Evolutionary conservation across 2,888 invertebrate genomes (phyloP), one percentile per base, ranked within the genome.

Genomic region (Noctua janthe): DNA sequence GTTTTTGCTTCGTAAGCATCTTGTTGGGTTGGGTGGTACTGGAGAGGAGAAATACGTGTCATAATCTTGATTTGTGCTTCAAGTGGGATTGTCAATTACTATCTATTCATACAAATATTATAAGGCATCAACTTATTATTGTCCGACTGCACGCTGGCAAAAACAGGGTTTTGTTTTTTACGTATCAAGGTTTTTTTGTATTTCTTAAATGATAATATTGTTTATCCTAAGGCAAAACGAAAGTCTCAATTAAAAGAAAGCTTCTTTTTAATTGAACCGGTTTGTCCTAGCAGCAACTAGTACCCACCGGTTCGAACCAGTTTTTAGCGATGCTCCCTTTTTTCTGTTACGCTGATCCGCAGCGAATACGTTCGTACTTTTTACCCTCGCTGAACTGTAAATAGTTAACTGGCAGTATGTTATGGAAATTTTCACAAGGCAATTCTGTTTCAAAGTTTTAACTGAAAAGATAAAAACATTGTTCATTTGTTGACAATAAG

Each of bases 331-430:
- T 47, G 66, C 47, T 56, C 13, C 39, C 17, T 59, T 35, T 70
- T 20, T 49, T 56, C 35, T 49, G 81, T 71, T 35, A 73, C 56
- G n/a, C 64, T 59, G 51, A 85, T 80, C 43, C 67, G 64, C 71
- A 20, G 35, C 4, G 64, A 66, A 39, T 54, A 20, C 70, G 76
- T 74, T 59, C 47, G 67, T 70, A 82, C 54, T 80, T 80, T 83
- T 83, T 70, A 47, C n/a, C 66, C 73, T 76, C 59, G 73, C 66
- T 74, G 71, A 83, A 71, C 78, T 78, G 76, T 72, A 43, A 80
- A 82, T 73, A 77, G 69, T 85, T 80, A 83, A 82, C 76, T 71
- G 69, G 43, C 74, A 59, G 47, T 74, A 51, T 80, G 71, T 73
- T 78, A 76, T 76, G 43, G 43, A 76, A 79, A 80, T 80, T 56